A percentile compares a stretch with the other conserved stretches of the same genome.
Conservation (phyloP, 1,140 invertebrate genomes). For the Hypsibius dujardini region DNA sequence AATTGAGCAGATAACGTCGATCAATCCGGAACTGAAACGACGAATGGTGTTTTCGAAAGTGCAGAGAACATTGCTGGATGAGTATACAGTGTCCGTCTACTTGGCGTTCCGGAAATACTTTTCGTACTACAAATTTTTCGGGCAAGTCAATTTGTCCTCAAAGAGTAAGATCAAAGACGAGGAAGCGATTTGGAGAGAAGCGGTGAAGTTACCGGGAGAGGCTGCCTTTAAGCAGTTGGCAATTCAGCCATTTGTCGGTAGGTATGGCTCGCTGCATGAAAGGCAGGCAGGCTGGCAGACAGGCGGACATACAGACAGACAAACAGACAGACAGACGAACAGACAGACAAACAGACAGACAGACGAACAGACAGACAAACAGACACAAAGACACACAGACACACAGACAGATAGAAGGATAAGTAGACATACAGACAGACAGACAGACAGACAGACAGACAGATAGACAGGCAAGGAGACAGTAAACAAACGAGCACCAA, state of each 20-base stretch:
- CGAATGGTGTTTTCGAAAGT: background rate
- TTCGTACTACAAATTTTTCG: background rate
- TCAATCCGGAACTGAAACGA: background rate
- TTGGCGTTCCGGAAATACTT: background rate
- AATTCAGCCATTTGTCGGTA: background rate
- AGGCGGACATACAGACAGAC: too few relatives aligned
- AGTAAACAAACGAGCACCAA: too few relatives aligned
- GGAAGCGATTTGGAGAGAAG: background rate
- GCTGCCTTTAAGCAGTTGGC: background rate
- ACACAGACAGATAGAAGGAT: too few relatives aligned
- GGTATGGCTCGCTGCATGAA: background rate
- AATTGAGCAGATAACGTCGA: background rate
- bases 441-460: too few relatives aligned
- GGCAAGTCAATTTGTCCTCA: background rate
- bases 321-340: too few relatives aligned
- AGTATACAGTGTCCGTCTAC: background rate
- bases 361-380: too few relatives aligned
- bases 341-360: too few relatives aligned
- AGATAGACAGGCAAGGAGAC: too few relatives aligned
- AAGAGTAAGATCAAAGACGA: background rate
- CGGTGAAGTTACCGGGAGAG: background rate
- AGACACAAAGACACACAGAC: too few relatives aligned
- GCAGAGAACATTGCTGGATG: conserved; percentile 7
- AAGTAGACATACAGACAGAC: too few relatives aligned
- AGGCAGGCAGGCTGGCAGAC: background rate